phyloP scores from a whole-genome alignment of 2,888 invertebrate genomes.

The Perithous albicinctus region DNA sequence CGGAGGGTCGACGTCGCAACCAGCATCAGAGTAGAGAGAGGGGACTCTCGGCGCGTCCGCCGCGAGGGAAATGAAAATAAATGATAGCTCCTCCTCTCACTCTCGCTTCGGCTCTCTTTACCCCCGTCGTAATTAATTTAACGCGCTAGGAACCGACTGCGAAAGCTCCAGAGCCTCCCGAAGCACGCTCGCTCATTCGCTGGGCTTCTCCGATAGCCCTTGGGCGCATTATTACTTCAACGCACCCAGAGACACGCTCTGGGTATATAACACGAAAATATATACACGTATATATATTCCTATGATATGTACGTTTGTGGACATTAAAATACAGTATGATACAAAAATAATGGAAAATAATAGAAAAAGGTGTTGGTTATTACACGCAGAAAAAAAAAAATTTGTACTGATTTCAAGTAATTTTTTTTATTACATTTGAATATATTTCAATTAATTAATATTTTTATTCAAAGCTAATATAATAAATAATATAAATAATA shows the following conservation, averaged over 20 bases:
- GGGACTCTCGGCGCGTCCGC: slow-evolving; percentile 73
- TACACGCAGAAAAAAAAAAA: neutral
- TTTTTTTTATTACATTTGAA: too few relatives aligned
- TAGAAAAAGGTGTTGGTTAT: neutral
- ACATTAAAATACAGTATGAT: slow-evolving; percentile 20
- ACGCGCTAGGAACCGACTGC: slow-evolving; percentile 77
- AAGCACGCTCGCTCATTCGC: slow-evolving; percentile 76
- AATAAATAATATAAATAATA: too few relatives aligned
- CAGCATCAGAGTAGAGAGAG: slow-evolving; percentile 57
- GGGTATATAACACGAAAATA: slow-evolving; percentile 42
- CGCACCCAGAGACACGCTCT: slow-evolving; percentile 60
- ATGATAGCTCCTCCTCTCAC: slow-evolving; percentile 76
- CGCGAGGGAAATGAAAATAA: slow-evolving; percentile 83
- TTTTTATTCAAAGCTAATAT: too few relatives aligned
- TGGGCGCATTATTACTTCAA: slow-evolving; percentile 68
- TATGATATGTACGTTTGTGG: slow-evolving; percentile 9
- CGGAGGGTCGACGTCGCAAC: slow-evolving; percentile 64
- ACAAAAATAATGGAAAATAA: neutral
- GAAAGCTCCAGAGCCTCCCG: slow-evolving; percentile 74
- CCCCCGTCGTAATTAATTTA: slow-evolving; percentile 82
- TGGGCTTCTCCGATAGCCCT: slow-evolving; percentile 65
- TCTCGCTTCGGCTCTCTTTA: slow-evolving; percentile 56
- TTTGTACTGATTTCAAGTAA: too few relatives aligned
- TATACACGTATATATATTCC: slow-evolving; percentile 31
- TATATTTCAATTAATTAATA: too few relatives aligned